Base-by-base conservation (phyloP, 1,140 invertebrate genomes). In the Copidosoma floridanum region DNA sequence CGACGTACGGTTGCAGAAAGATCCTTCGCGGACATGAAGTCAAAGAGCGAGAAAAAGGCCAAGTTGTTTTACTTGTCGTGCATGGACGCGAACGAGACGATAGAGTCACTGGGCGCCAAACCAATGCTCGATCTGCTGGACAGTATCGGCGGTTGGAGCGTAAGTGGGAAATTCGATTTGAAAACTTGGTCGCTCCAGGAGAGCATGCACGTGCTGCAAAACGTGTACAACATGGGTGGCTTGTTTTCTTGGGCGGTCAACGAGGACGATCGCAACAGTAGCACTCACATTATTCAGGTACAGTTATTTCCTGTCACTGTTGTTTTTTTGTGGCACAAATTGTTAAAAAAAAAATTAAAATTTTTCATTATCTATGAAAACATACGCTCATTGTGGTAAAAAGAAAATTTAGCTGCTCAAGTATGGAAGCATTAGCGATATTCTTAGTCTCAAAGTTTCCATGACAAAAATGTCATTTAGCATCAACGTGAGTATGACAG, bases 221-320 rank as follows among this genome's bases (percentile, higher is more conserved):
- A 94, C 76, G 83, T 85, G 37, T 94, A 92, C 73, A 93, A 92
- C 71, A 88, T 95, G 71, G 91, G 90, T 2, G 94, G 93, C 21
- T 77, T 98, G 2, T 97, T 98, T 74, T 86, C 88, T 32, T 94
- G 94, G 89, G 89, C 86, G 16, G 93, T 98, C 0, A 91, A 89
- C 5, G 94, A 96, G 75, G 94, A 98, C 73, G 94, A 97, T 70
- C 86, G 88, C 67, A 96, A 98, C 77, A 97, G 94, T 0, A 88
- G 87, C 1, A 85, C 85, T 56, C 89, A 97, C 72, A 88, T 97
- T 52, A 88, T 98, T 67, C 88, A 92, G 79, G 91, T 92, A n/a
- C n/a, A 7, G 1, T 0, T 16, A 26, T 24, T 47, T 26, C 29
- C 44, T 24, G n/a, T n/a, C n/a, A n/a, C n/a, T n/a, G n/a, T n/a